phyloP scores from a whole-genome alignment of 2,113 vertebrate species.

The Petaurus breviceps region DNA sequence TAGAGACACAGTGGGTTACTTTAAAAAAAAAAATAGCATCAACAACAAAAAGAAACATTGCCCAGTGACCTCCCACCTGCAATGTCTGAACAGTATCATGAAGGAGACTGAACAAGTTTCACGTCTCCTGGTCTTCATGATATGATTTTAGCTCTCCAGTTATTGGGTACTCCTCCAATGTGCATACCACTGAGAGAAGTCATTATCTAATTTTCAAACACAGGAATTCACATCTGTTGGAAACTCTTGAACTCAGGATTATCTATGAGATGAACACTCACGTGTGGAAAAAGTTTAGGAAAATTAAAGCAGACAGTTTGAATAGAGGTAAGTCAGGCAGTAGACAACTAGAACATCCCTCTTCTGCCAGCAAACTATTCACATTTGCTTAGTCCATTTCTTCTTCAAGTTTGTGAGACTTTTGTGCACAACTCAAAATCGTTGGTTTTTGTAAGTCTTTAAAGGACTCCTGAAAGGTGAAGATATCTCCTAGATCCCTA shows the following conservation, averaged over 20 bases:
- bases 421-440: constrained; percentile 71
- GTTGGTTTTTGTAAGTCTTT: constrained; percentile 87
- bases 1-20: background rate
- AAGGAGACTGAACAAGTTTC: background rate
- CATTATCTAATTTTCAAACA: background rate
- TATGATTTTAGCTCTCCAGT: background rate
- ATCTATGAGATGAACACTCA: background rate
- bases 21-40: background rate
- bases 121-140: background rate
- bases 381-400: constrained; percentile 11
- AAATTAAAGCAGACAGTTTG: constrained; percentile 78
- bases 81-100: background rate
- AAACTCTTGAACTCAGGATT: background rate
- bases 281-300: background rate
- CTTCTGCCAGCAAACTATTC: background rate
- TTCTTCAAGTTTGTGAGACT: constrained; percentile 13
- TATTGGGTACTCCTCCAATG: background rate
- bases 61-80: background rate
- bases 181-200: background rate
- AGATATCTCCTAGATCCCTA: constrained; percentile 96
- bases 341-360: background rate
- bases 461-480: constrained; percentile 97
- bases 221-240: background rate
- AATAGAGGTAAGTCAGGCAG: constrained; percentile 73
- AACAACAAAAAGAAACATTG: too few species aligned